These are phyloP conservation scores for Pycnonotus jocosus DNA, from an alignment of 2,113 vertebrate species.

Conservation along the genomic window DNA sequence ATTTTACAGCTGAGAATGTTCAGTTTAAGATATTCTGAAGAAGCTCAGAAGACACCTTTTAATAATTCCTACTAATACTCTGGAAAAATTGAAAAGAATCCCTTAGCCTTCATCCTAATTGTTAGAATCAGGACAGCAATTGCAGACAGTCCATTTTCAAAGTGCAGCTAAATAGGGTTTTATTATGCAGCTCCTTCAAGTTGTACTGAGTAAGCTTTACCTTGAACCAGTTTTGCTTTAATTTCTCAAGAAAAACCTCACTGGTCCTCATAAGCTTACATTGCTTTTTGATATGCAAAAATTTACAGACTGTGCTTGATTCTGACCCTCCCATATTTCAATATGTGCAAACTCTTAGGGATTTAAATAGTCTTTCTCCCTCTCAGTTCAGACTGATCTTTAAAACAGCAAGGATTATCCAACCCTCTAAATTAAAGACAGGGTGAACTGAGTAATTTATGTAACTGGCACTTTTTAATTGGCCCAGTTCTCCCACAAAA, in stretches of 20 bases:
- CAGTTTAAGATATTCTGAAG: constrained; percentile 44
- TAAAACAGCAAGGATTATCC: constrained; percentile 56
- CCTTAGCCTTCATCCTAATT: constrained; percentile 5
- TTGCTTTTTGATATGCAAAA: constrained; percentile 63
- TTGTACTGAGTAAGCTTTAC: constrained; percentile 23
- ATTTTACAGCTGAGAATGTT: constrained; percentile 30
- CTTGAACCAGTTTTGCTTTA: constrained; percentile 11
- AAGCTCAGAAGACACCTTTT: constrained; percentile 4
- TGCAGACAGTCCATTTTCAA: constrained; percentile 29
- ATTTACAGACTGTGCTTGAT: constrained; percentile 66
- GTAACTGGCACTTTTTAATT: constrained; percentile 51
- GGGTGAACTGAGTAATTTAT: constrained; percentile 38
- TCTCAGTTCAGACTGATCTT: constrained; percentile 46
- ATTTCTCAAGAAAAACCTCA: constrained; percentile 33
- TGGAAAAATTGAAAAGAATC: neutral
- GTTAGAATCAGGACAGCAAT: constrained; percentile 26
- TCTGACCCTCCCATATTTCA: constrained; percentile 53
- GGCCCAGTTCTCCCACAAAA: constrained; percentile 62
- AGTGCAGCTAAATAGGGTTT: constrained; percentile 38
- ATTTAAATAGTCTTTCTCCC: constrained; percentile 25
- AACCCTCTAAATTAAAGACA: constrained; percentile 56
- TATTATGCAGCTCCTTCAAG: constrained; percentile 43
- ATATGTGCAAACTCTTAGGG: constrained; percentile 53
- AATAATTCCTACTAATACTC: neutral
- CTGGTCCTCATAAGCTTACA: constrained; percentile 28